phyloP scores from a whole-genome alignment of 1,140 invertebrate genomes.

The Solenopsis fugax region DNA sequence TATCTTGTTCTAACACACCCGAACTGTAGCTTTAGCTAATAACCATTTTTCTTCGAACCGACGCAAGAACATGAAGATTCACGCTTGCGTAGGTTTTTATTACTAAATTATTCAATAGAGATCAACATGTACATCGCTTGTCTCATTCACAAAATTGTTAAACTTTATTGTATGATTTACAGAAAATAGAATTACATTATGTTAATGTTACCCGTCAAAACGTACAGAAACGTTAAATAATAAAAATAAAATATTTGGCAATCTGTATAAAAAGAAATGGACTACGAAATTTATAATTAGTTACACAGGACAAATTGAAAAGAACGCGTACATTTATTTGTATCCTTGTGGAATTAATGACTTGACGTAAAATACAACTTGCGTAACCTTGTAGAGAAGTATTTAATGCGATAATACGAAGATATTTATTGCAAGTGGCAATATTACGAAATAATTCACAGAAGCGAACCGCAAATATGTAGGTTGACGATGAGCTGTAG shows the following conservation, averaged over 20 bases:
- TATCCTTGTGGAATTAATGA: neutral
- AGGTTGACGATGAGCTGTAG: constrained; percentile 46
- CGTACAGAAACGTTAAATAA: neutral
- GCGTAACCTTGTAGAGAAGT: neutral
- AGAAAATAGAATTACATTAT: neutral
- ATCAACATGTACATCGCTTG: constrained; percentile 1
- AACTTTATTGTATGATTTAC: neutral
- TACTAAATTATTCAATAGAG: constrained; percentile 68
- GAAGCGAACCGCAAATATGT: constrained; percentile 52
- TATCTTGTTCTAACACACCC: constrained; percentile 12
- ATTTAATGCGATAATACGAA: neutral
- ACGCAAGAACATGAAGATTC: constrained; percentile 56
- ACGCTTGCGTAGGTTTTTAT: constrained; percentile 62
- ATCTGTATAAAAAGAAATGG: neutral
- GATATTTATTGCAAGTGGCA: constrained; percentile 43
- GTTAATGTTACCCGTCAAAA: neutral
- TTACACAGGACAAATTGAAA: neutral
- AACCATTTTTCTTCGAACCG: constrained; percentile 39
- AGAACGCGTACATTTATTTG: neutral
- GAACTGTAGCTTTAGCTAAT: neutral
- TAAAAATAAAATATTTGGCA: neutral
- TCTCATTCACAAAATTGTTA: neutral
- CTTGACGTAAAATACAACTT: constrained; percentile 7
- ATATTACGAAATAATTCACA: constrained; percentile 70
- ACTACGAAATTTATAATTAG: neutral